Conservation (phyloP, 2,888 invertebrate genomes). For the Erpobdella octoculata region DNA sequence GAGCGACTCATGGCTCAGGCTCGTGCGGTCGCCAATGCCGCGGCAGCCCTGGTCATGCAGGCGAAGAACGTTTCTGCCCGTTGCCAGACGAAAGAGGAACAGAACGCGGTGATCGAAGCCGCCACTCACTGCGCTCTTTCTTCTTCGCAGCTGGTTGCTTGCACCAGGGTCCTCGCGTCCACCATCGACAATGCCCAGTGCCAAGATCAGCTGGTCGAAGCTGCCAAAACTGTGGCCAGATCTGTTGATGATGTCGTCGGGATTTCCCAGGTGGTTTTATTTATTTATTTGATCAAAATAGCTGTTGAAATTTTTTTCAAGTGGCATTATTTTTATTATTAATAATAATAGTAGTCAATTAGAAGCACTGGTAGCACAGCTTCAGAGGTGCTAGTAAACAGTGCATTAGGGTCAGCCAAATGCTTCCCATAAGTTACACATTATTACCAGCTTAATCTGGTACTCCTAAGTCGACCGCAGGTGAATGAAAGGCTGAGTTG, state of each 20-base stretch:
- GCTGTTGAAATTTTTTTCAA: too few relatives aligned
- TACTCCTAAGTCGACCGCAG: too few relatives aligned
- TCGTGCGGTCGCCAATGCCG: slow-evolving; percentile 93
- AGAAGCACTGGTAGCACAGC: neutral
- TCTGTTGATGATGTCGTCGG: slow-evolving; percentile 81
- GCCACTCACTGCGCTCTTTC: slow-evolving; percentile 94
- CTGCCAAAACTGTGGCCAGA: slow-evolving; percentile 81
- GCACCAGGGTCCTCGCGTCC: slow-evolving; percentile 70
- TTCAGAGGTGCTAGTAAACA: too few relatives aligned
- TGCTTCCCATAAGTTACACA: too few relatives aligned
- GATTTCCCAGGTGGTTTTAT: slow-evolving; percentile 50
- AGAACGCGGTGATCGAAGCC: slow-evolving; percentile 81
- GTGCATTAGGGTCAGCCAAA: too few relatives aligned
- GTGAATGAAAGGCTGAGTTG: too few relatives aligned
- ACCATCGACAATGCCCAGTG: slow-evolving; percentile 58
- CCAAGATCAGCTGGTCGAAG: slow-evolving; percentile 80
- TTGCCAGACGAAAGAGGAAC: slow-evolving; percentile 68
- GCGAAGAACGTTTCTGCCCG: slow-evolving; percentile 87
- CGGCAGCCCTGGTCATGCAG: slow-evolving; percentile 86
- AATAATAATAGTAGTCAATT: neutral
- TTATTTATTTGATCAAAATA: slow-evolving; percentile 5
- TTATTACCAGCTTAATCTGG: too few relatives aligned
- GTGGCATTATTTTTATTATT: too few relatives aligned
- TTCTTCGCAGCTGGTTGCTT: slow-evolving; percentile 92
- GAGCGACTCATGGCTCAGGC: slow-evolving; percentile 87